A percentile compares a stretch with the other conserved stretches of the same genome.
Conservation (phyloP, 2,888 invertebrate genomes). For the Drosophila falleni region DNA sequence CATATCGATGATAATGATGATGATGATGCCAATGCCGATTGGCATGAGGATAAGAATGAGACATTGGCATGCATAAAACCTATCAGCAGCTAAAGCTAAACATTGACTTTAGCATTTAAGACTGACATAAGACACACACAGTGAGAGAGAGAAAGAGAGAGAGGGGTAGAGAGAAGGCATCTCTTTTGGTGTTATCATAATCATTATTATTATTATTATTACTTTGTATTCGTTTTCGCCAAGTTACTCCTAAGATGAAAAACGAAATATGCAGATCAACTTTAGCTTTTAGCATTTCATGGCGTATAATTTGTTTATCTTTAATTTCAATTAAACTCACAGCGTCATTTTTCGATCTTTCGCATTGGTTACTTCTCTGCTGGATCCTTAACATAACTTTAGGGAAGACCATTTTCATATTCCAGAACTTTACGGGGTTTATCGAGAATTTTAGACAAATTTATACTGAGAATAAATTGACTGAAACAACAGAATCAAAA, state of each 20-base stretch:
- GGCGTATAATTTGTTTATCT: slow-evolving; percentile 74
- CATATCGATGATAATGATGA: slow-evolving; percentile 47
- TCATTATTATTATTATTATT: slow-evolving; percentile 50
- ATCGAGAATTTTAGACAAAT: neutral
- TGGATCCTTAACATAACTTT: neutral
- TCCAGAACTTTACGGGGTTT: neutral
- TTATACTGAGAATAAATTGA: neutral
- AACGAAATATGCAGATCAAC: slow-evolving; percentile 71
- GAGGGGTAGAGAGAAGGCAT: neutral
- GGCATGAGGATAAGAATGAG: slow-evolving; percentile 3
- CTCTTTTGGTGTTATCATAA: slow-evolving; percentile 40
- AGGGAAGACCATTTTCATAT: neutral
- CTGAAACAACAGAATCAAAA: neutral
- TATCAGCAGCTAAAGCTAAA: slow-evolving; percentile 61
- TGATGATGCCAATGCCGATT: slow-evolving; percentile 8
- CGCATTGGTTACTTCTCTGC: neutral
- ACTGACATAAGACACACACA: slow-evolving; percentile 43
- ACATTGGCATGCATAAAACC: slow-evolving; percentile 63
- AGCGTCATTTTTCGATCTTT: slow-evolving; percentile 13
- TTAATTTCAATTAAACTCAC: slow-evolving; percentile 69
- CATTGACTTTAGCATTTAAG: slow-evolving; percentile 60
- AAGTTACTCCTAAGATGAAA: slow-evolving; percentile 45
- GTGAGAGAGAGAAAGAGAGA: too few species aligned
- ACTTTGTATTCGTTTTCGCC: slow-evolving; percentile 30
- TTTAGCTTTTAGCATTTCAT: slow-evolving; percentile 52